phyloP scores from a whole-genome alignment of 2,888 invertebrate species.

The Pterostichus madidus region DNA sequence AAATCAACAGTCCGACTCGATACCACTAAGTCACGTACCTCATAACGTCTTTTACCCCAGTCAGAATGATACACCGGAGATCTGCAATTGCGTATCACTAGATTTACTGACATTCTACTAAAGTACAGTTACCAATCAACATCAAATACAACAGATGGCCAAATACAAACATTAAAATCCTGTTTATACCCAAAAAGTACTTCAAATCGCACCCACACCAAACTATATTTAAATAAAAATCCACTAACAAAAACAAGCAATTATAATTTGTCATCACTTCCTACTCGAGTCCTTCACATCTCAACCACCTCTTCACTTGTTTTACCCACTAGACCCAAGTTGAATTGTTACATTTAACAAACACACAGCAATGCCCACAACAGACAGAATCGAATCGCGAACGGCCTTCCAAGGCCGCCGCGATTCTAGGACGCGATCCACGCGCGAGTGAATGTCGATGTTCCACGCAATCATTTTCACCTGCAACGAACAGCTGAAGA shows the following conservation, averaged over 20 bases:
- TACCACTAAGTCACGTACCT: too few relatives aligned
- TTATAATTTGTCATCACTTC: slow-evolving; percentile 33
- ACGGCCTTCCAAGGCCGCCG: slow-evolving; percentile 58
- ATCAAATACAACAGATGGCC: not conserved
- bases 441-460: slow-evolving; percentile 21
- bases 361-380: slow-evolving; percentile 17
- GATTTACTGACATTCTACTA: too few relatives aligned
- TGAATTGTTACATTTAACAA: slow-evolving; percentile 22
- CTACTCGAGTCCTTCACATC: not conserved
- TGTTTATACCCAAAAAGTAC: not conserved
- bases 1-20: too few relatives aligned
- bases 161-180: not conserved
- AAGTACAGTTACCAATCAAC: too few relatives aligned
- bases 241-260: not conserved
- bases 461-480: slow-evolving; percentile 13
- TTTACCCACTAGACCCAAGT: not conserved
- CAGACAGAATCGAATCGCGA: slow-evolving; percentile 37
- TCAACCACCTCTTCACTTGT: not conserved
- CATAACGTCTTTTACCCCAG: too few relatives aligned
- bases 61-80: too few relatives aligned
- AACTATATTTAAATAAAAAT: not conserved
- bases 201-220: not conserved
- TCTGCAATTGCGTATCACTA: too few relatives aligned
- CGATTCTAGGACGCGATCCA: slow-evolving; percentile 57
- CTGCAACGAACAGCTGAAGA: slow-evolving; percentile 21